phyloP scores from a whole-genome alignment of 64 coral and sea anemone species.

The Platygyra sinensis region DNA sequence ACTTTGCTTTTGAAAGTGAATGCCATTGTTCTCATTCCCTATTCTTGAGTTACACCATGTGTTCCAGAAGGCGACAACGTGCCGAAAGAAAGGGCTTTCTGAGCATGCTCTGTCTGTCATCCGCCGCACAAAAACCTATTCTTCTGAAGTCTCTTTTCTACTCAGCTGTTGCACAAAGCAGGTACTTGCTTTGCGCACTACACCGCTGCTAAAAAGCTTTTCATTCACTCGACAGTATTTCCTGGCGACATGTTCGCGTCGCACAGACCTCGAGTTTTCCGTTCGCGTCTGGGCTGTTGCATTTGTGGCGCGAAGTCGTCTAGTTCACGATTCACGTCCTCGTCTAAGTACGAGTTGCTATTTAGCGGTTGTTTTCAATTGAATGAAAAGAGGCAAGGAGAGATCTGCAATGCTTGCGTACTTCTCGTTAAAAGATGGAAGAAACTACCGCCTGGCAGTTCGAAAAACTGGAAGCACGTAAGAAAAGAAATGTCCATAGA shows the following conservation, averaged over 20 bases:
- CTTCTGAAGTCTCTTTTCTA: neutral
- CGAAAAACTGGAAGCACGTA: conserved; percentile 97
- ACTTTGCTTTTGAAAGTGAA: neutral
- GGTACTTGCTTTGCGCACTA: conserved; percentile 51
- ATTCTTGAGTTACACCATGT: conserved; percentile 32
- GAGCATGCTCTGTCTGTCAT: conserved; percentile 21
- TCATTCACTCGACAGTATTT: neutral
- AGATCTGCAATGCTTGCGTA: conserved; percentile 98
- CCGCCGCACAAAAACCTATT: conserved; percentile 36
- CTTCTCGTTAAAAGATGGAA: conserved; percentile 93
- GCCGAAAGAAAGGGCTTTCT: conserved; percentile 24
- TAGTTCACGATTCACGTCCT: conserved; percentile 93
- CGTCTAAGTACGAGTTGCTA: conserved; percentile 86
- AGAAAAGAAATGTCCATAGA: neutral
- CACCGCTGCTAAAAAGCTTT: conserved; percentile 14
- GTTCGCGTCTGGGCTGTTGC: conserved; percentile 91
- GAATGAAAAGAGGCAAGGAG: conserved; percentile 74
- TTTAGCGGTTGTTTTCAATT: conserved; percentile 93
- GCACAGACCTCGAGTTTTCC: conserved; percentile 87
- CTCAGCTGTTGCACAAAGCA: conserved; percentile 36
- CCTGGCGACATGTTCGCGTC: conserved; percentile 75
- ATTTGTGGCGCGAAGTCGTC: conserved; percentile 99
- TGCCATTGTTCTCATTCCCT: neutral
- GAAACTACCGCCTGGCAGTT: conserved; percentile 80
- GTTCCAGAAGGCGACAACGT: conserved; percentile 19